These are phyloP conservation scores for Drosophila peninsularis DNA, from an alignment of 2,888 invertebrate genomes.

Conservation along the genomic window DNA sequence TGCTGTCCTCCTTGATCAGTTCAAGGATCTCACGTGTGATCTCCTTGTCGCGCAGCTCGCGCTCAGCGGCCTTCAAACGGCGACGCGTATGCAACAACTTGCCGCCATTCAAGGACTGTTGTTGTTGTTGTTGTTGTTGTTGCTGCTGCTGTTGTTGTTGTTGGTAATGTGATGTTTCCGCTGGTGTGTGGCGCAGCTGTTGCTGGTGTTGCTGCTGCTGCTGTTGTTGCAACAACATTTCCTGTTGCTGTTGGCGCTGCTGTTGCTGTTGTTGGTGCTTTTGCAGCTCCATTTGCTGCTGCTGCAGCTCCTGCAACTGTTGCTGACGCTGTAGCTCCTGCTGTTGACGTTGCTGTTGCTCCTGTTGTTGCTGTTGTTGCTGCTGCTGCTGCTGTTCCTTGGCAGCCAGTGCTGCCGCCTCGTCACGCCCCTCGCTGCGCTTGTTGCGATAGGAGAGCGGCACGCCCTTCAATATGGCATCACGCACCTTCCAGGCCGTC, in stretches of 20 bases:
- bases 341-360: conserved; percentile 50
- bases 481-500: conserved; percentile 84
- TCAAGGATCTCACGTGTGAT: conserved; percentile 84
- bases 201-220: conserved; percentile 31
- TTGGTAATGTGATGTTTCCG: conserved; percentile 61
- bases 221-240: conserved; percentile 48
- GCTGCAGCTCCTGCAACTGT: conserved; percentile 41
- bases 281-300: conserved; percentile 39
- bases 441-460: conserved; percentile 84
- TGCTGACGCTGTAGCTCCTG: conserved; percentile 58
- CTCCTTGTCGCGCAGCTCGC: conserved; percentile 82
- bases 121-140: conserved; percentile 31
- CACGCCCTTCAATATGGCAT: conserved; percentile 84
- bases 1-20: conserved; percentile 83
- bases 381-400: conserved; percentile 52
- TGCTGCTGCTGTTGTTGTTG: conserved; percentile 39
- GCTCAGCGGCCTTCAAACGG: conserved; percentile 83
- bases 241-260: conserved; percentile 59
- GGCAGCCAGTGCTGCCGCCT: conserved; percentile 39
- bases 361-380: conserved; percentile 59
- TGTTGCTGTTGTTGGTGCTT: conserved; percentile 38
- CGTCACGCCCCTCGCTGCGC: conserved; percentile 66
- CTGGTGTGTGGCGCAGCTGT: conserved; percentile 40
- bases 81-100: conserved; percentile 76
- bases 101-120: conserved; percentile 39